phyloP scores from a whole-genome alignment of 2,113 vertebrate genomes.

The Dinomys branickii region DNA sequence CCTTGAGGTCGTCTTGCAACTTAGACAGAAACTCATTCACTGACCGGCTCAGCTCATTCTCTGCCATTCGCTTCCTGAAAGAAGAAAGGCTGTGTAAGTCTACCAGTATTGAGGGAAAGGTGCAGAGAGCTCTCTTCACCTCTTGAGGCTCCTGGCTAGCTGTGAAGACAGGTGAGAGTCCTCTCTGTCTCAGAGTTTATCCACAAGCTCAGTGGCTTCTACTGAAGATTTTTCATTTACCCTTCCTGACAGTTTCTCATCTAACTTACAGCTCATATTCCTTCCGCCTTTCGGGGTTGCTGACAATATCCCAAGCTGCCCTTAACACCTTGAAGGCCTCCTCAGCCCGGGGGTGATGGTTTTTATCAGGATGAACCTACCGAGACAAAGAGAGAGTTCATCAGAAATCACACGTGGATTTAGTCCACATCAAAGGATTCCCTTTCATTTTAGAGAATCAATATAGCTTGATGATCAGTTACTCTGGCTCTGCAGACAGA shows the following conservation, averaged over 20 bases:
- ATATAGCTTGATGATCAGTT: slow-evolving; percentile 16
- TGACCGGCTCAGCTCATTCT: slow-evolving; percentile 93
- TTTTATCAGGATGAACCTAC: slow-evolving; percentile 98
- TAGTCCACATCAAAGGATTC: slow-evolving; percentile 18
- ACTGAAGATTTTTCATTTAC: not conserved
- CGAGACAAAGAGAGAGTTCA: slow-evolving; percentile 60
- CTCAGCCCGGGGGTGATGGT: slow-evolving; percentile 94
- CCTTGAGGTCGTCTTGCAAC: slow-evolving; percentile 96
- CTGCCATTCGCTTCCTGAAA: slow-evolving; percentile 93
- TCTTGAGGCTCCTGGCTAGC: not conserved
- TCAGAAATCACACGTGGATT: slow-evolving; percentile 26
- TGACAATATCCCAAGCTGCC: slow-evolving; percentile 97
- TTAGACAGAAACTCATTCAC: slow-evolving; percentile 95
- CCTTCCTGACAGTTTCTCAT: not conserved
- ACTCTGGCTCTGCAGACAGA: not conserved
- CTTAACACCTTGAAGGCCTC: slow-evolving; percentile 96
- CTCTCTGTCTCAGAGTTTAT: not conserved
- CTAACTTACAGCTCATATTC: slow-evolving; percentile 94
- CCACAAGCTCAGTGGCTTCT: slow-evolving; percentile 11
- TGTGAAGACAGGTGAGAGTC: slow-evolving; percentile 7
- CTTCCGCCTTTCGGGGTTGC: slow-evolving; percentile 93
- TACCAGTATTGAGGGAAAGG: not conserved
- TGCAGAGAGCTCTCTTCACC: not conserved
- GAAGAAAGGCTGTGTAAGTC: slow-evolving; percentile 43
- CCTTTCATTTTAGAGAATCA: slow-evolving; percentile 53